These are phyloP conservation scores for Anoncus sp. DNA, from an alignment of 2,888 invertebrate species.

Conservation along the genomic window DNA sequence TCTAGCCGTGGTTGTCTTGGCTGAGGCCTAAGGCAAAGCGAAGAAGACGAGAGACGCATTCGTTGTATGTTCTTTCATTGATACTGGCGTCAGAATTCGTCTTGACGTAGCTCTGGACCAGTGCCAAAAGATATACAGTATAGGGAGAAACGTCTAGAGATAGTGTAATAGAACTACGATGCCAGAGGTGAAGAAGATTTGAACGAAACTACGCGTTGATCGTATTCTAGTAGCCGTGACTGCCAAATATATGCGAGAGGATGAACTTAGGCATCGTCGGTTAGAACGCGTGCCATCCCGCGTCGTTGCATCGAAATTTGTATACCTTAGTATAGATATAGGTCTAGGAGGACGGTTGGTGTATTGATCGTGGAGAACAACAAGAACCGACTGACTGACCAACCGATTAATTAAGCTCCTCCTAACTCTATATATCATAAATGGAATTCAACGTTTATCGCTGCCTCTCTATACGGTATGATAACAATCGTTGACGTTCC, in stretches of 20 bases:
- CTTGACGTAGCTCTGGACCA: constrained; percentile 77
- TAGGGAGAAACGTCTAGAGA: constrained; percentile 16
- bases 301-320: constrained; percentile 37
- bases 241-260: constrained; percentile 36
- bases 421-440: constrained; percentile 8
- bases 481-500: constrained; percentile 39
- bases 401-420: constrained; percentile 44
- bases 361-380: constrained; percentile 32
- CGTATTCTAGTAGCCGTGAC: constrained; percentile 53
- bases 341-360: neutral
- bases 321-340: constrained; percentile 14
- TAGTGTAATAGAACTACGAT: constrained; percentile 10
- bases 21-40: constrained; percentile 31
- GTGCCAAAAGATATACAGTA: constrained; percentile 70
- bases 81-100: constrained; percentile 78
- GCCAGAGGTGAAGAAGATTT: constrained; percentile 27
- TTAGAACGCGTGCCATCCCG: constrained; percentile 13
- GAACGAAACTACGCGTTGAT: constrained; percentile 49
- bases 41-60: constrained; percentile 11
- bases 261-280: constrained; percentile 45
- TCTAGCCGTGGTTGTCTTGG: constrained; percentile 26
- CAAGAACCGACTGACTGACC: constrained; percentile 31
- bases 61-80: constrained; percentile 74
- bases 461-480: neutral
- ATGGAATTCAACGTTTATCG: constrained; percentile 35